A percentile compares a stretch with the other conserved stretches of the same genome.
These are phyloP conservation scores for Pandemis corylana DNA, from an alignment of 2,888 invertebrate species.

Conservation along the genomic window DNA sequence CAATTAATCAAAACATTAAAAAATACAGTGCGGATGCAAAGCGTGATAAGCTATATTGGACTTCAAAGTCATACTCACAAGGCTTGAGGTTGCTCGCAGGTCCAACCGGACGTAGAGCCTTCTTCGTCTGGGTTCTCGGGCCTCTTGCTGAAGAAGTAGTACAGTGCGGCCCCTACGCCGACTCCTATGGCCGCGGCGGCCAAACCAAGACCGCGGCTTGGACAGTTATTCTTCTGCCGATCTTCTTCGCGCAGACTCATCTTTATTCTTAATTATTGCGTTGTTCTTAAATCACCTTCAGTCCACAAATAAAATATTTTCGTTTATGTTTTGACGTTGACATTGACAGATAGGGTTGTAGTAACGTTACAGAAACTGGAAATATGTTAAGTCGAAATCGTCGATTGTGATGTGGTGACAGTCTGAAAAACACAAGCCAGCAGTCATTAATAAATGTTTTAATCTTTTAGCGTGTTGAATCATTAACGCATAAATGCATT, in stretches of 20 bases:
- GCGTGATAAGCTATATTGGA: constrained; percentile 34
- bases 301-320: constrained; percentile 32
- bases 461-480: no score
- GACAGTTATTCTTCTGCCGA: constrained; percentile 62
- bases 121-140: constrained; percentile 62
- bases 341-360: constrained; percentile 38
- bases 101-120: constrained; percentile 68
- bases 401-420: constrained; percentile 11
- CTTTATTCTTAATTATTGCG: constrained; percentile 45
- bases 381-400: constrained; percentile 16
- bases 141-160: constrained; percentile 74
- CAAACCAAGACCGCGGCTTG: constrained; percentile 71
- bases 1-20: constrained; percentile 9
- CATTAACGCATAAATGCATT: no score
- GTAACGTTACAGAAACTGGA: neutral
- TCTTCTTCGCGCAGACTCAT: constrained; percentile 77
- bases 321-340: constrained; percentile 41
- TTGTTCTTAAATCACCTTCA: constrained; percentile 41
- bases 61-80: constrained; percentile 58
- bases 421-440: neutral
- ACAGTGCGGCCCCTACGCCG: constrained; percentile 76
- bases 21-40: constrained; percentile 21
- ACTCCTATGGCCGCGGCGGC: constrained; percentile 77
- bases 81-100: constrained; percentile 54
- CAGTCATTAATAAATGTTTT: no score